Conservation (phyloP, 1,140 invertebrate species). For the Pogonus chalceus region DNA sequence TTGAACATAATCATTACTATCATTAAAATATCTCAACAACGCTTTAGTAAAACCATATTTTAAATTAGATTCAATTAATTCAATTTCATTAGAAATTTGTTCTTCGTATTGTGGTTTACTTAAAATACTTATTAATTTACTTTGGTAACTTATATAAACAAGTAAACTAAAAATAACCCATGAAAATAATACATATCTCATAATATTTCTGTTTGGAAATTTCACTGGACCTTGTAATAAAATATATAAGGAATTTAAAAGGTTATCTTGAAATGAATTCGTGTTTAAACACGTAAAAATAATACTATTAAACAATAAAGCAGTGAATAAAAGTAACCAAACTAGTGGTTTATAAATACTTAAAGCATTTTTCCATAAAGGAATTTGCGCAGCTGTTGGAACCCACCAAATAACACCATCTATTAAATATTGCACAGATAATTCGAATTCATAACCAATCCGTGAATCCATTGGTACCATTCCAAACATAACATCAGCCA, state of each 20-base stretch:
- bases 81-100: neutral
- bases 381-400: neutral
- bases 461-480: neutral
- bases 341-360: neutral
- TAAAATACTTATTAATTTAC: neutral
- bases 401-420: neutral
- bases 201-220: neutral
- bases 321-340: neutral
- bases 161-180: neutral
- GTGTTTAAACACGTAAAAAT: neutral
- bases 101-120: neutral
- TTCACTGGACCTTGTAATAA: neutral
- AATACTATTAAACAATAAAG: neutral
- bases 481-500: constrained; percentile 13
- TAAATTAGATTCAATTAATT: neutral
- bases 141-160: neutral
- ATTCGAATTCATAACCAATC: neutral
- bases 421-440: neutral
- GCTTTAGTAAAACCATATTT: neutral
- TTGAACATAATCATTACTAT: neutral
- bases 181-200: neutral
- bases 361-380: neutral
- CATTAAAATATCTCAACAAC: neutral
- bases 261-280: neutral
- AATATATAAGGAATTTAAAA: neutral